Percentiles rank a stretch among this genome's conserved stretches.
Conservation (phyloP, 1,140 invertebrate genomes). For the Atta texana region DNA sequence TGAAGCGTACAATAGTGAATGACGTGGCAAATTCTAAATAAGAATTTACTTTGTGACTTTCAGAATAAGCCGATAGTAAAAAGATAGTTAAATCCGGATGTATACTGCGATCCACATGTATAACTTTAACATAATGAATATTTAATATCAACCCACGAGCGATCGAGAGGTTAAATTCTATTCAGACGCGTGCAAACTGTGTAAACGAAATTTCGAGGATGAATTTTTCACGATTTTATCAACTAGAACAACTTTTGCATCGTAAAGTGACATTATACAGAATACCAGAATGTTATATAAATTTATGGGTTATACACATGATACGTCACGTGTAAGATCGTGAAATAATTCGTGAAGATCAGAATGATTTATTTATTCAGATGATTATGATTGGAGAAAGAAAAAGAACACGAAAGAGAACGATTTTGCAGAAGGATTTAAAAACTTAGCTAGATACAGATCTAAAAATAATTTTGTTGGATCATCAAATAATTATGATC, state of each 20-base stretch:
- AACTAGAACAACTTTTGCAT: neutral
- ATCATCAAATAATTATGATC: too few species aligned
- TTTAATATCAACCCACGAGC: conserved; percentile 16
- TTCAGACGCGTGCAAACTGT: neutral
- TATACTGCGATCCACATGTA: neutral
- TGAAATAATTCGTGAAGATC: conserved; percentile 14
- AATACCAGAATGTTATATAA: neutral
- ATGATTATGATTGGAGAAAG: neutral
- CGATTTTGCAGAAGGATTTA: too few species aligned
- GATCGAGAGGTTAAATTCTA: neutral
- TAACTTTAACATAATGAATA: conserved; percentile 15
- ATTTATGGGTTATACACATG: conserved; percentile 17
- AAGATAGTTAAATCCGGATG: conserved; percentile 40
- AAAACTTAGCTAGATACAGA: too few species aligned
- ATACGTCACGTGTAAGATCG: neutral
- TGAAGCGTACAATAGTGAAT: neutral
- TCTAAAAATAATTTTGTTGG: too few species aligned
- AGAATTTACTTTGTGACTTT: conserved; percentile 38
- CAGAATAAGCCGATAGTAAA: neutral
- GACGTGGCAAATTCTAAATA: conserved; percentile 43
- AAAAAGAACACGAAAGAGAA: too few species aligned
- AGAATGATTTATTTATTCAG: neutral
- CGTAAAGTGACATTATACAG: neutral
- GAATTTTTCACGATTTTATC: conserved; percentile 1
- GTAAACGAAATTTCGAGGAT: neutral